A percentile compares a stretch with the other conserved stretches of the same genome.
Evolutionary conservation across 2,113 vertebrate genomes (phyloP).

Genomic region (Nothoprocta pentlandii): DNA sequence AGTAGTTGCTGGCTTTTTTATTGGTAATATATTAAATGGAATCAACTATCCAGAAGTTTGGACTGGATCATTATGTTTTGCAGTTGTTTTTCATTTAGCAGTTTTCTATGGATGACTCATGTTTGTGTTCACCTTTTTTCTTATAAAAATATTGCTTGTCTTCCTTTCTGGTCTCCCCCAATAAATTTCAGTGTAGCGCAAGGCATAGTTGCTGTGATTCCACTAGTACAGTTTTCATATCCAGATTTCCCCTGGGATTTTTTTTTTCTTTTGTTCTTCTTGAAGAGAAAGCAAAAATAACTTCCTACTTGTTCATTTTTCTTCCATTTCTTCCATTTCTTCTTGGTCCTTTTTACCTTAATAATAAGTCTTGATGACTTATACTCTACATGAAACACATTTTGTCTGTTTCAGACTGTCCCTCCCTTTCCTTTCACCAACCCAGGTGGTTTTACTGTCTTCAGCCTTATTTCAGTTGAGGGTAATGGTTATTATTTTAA

Average conservation of each 20-base stretch:
- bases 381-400: not conserved
- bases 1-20: fast-evolving
- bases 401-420: not conserved
- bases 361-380: not conserved
- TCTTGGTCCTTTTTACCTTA: not conserved
- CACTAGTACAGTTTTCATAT: not conserved
- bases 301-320: not conserved
- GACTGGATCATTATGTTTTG: not conserved
- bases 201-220: not conserved
- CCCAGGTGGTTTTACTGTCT: not conserved
- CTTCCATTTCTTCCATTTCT: not conserved
- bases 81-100: not conserved
- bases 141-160: not conserved
- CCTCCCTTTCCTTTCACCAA: not conserved
- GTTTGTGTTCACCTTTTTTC: not conserved
- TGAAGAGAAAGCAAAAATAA: not conserved
- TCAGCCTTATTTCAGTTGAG: not conserved
- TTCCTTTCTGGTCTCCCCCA: not conserved
- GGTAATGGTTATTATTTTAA: not conserved
- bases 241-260: not conserved
- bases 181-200: not conserved
- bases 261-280: not conserved
- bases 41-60: not conserved
- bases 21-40: not conserved
- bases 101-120: not conserved